Conservation (phyloP, 2,797 vertebrate genomes). For the Sardinella longiceps region DNA sequence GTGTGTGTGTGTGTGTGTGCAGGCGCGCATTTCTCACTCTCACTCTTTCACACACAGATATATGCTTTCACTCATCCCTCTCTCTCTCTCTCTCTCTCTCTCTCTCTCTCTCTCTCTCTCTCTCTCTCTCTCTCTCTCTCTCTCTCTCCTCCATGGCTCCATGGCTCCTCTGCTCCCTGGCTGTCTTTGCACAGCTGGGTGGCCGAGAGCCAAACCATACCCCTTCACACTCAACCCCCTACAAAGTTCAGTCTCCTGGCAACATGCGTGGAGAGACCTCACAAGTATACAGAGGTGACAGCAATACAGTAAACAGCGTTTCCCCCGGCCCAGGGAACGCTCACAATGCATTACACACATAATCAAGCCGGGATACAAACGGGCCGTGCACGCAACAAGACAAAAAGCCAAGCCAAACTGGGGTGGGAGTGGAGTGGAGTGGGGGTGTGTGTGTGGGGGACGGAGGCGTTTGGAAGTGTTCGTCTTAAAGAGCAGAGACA, state of each 20-base stretch:
- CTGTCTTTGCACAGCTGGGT: conserved; percentile 29
- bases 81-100: background rate
- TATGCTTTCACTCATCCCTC: background rate
- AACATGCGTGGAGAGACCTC: conserved; percentile 41
- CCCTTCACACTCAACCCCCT: conserved; percentile 19
- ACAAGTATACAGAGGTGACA: conserved; percentile 39
- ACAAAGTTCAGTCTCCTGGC: conserved; percentile 33
- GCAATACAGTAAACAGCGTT: conserved; percentile 46
- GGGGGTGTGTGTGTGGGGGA: background rate
- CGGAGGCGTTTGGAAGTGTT: background rate
- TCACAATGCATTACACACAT: conserved; percentile 12
- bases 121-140: background rate
- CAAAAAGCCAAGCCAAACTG: background rate
- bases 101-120: background rate
- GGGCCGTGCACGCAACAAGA: background rate
- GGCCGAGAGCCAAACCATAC: conserved; percentile 27
- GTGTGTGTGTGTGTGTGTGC: background rate
- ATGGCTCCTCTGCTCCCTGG: background rate
- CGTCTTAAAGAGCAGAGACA: background rate
- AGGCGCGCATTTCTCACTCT: background rate
- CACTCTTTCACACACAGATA: background rate
- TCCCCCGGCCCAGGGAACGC: background rate
- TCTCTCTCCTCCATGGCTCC: background rate
- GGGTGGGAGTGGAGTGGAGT: background rate
- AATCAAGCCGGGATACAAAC: conserved; percentile 26